Evolutionary conservation across 2,797 vertebrate genomes (phyloP).

Genomic region (Tokudaia tokunoshimensis): DNA sequence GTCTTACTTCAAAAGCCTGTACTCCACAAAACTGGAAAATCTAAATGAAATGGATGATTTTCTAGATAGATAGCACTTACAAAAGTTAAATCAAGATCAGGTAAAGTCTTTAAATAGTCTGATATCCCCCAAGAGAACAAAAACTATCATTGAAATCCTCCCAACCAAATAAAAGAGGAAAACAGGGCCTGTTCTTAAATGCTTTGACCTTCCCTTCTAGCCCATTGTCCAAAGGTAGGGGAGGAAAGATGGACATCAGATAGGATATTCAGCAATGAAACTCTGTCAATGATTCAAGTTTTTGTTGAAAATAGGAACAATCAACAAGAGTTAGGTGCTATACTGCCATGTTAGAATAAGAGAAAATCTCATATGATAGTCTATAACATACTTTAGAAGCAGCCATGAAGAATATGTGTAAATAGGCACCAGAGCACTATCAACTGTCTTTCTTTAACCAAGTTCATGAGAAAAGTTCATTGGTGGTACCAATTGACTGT

Average conservation of each 20-base stretch:
- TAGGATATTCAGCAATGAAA: background rate
- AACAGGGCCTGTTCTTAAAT: background rate
- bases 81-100: background rate
- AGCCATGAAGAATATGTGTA: background rate
- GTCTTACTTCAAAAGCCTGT: background rate
- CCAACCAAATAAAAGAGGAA: too few species aligned
- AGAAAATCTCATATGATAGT: background rate
- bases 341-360: background rate
- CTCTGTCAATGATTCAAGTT: background rate
- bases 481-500: background rate
- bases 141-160: background rate
- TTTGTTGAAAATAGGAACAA: conserved; percentile 7
- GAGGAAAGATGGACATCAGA: background rate
- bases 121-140: background rate
- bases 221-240: background rate
- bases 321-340: background rate
- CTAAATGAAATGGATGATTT: background rate
- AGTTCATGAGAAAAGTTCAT: background rate
- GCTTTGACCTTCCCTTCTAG: background rate
- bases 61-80: background rate
- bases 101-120: background rate
- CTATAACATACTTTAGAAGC: background rate
- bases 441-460: background rate
- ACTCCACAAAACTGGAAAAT: background rate
- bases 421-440: background rate